Evolutionary conservation across 1,140 invertebrate genomes (phyloP).

Genomic region (Propsilocerus akamusi): DNA sequence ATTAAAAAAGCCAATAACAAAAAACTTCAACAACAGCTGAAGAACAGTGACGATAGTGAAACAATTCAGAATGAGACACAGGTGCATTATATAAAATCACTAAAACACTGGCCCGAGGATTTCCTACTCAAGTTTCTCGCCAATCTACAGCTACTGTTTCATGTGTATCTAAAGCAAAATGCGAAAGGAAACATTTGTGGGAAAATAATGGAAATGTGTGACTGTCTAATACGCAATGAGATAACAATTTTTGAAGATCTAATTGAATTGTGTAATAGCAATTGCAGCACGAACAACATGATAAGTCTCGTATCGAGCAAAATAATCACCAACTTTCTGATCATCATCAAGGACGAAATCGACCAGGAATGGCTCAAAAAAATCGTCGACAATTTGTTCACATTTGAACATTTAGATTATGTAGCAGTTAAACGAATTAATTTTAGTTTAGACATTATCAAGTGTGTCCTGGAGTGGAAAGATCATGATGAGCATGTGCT

Average conservation of each 20-base stretch:
- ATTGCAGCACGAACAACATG: slow-evolving; percentile 45
- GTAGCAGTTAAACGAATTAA: slow-evolving; percentile 47
- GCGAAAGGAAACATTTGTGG: slow-evolving; percentile 59
- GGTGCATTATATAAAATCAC: slow-evolving; percentile 20
- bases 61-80: background rate
- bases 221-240: slow-evolving; percentile 58
- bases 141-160: slow-evolving; percentile 62
- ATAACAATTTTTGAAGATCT: slow-evolving; percentile 67
- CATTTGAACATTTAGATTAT: slow-evolving; percentile 32
- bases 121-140: slow-evolving; percentile 58
- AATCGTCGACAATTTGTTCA: slow-evolving; percentile 41
- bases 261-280: slow-evolving; percentile 53
- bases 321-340: slow-evolving; percentile 62
- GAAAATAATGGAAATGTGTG: slow-evolving; percentile 55
- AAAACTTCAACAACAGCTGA: slow-evolving; percentile 15
- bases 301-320: slow-evolving; percentile 45
- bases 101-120: slow-evolving; percentile 50
- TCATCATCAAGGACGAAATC: slow-evolving; percentile 60
- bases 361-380: slow-evolving; percentile 60
- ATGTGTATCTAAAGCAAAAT: slow-evolving; percentile 68
- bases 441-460: slow-evolving; percentile 66
- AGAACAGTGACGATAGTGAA: background rate
- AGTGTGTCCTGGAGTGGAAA: slow-evolving; percentile 71
- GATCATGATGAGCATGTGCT: slow-evolving; percentile 63
- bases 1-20: slow-evolving; percentile 29